Evolutionary conservation across 2,888 invertebrate species (phyloP).

Genomic region (Theretra japonica): DNA sequence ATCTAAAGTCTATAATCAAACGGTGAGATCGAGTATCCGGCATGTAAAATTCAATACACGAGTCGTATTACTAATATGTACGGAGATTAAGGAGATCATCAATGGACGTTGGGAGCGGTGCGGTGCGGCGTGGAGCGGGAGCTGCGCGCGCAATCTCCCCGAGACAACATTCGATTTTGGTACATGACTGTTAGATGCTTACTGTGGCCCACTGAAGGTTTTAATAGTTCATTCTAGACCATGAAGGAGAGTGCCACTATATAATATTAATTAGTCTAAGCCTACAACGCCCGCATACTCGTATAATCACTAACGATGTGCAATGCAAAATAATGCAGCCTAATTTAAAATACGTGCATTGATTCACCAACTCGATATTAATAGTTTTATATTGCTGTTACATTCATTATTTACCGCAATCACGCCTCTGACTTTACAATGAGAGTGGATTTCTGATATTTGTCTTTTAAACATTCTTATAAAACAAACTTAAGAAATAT

Average conservation of each 20-base stretch:
- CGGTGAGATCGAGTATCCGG: background rate
- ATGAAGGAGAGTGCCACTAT: slow-evolving; percentile 60
- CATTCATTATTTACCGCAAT: background rate
- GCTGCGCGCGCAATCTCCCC: slow-evolving; percentile 79
- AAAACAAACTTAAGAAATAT: no score
- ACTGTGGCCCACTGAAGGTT: slow-evolving; percentile 77
- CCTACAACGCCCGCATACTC: background rate
- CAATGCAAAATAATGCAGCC: background rate
- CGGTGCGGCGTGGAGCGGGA: slow-evolving; percentile 70
- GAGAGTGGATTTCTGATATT: background rate
- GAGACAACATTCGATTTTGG: slow-evolving; percentile 85
- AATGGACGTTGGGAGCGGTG: slow-evolving; percentile 79
- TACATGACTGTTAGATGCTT: slow-evolving; percentile 84
- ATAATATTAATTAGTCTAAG: slow-evolving; percentile 50
- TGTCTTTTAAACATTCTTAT: no score
- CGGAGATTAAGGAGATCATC: slow-evolving; percentile 81
- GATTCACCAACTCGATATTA: slow-evolving; percentile 12
- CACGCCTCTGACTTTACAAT: background rate
- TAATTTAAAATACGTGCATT: slow-evolving; percentile 1
- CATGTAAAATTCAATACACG: slow-evolving; percentile 13
- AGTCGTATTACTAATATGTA: slow-evolving; percentile 64
- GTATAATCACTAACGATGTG: background rate
- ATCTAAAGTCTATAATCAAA: slow-evolving; percentile 38
- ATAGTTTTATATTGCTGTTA: background rate
- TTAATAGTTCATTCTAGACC: slow-evolving; percentile 82